Conservation (phyloP, 2,888 invertebrate species). For the Erpobdella octoculata region DNA sequence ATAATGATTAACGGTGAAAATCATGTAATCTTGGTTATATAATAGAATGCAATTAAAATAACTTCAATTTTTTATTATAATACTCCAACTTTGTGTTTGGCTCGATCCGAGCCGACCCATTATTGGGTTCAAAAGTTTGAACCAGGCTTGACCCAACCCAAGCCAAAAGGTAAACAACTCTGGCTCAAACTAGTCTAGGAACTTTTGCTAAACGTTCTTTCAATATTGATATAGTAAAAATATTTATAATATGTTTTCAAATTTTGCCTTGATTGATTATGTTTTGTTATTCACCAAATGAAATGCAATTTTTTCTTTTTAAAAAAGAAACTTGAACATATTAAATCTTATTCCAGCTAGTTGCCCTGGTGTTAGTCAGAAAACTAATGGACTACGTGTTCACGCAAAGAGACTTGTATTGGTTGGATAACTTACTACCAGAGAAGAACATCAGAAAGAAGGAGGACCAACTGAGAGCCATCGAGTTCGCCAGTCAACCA, state of each 20-base stretch:
- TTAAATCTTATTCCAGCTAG: constrained; percentile 27
- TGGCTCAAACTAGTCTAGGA: too few species aligned
- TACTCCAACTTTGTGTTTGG: too few species aligned
- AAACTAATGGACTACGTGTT: constrained; percentile 49
- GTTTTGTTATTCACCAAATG: background rate
- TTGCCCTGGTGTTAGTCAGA: constrained; percentile 49
- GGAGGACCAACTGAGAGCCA: constrained; percentile 42
- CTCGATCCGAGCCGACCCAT: too few species aligned
- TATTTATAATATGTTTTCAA: background rate
- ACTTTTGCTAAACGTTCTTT: background rate
- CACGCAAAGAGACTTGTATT: constrained; percentile 48
- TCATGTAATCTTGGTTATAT: too few species aligned
- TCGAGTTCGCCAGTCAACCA: background rate
- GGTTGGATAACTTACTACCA: constrained; percentile 52
- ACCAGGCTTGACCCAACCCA: too few species aligned
- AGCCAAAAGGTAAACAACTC: too few species aligned
- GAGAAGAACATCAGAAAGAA: constrained; percentile 45
- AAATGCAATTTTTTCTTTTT: too few species aligned
- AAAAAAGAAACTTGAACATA: too few species aligned
- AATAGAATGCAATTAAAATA: too few species aligned
- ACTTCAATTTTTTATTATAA: too few species aligned
- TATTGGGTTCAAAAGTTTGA: too few species aligned
- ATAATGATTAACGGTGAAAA: too few species aligned
- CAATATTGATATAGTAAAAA: background rate
- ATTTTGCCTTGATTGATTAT: background rate